Evolutionary conservation across 2,888 invertebrate species (phyloP), one percentile per base, ranked within the genome.

Genomic region (Tetranychus truncatus): DNA sequence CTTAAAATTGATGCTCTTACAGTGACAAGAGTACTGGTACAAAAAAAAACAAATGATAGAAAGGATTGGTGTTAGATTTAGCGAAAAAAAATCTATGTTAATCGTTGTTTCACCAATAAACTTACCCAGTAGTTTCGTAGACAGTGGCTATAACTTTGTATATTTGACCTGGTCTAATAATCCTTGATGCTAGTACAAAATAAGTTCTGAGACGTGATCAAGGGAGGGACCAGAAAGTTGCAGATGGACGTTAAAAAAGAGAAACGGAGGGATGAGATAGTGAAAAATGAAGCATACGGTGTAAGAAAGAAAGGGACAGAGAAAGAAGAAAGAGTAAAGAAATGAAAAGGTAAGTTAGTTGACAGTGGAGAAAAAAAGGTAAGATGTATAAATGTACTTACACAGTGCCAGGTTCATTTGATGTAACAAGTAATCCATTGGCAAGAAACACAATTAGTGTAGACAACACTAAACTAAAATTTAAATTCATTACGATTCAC

Each of bases 161-260:
- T 75, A 95, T 88, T 81, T 94, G 91, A 0, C 91, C 92, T 0
- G 96, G 95, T 6, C 95, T 87, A 15, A 96, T 90, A 87, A 91
- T 89, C 79, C 88, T 88, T 5, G 95, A 93, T 0, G 95, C 92
- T 45, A 95, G 90, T 78, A 96, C 88, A 81, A 96, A 92, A 83
- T 95, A 95, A 9, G 72, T 24, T 45, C 72, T 72, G 45, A 71
- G 66, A 66, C 6, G 20, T 20, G 7, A 66, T 20, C 20, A 66
- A 66, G 66, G 20, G 66, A 66, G 20, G 20, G 34, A 34, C 34
- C 34, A 34, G 20, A 66, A 66, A 66, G 18, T 20, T 18, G 11
- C 66, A 18, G 20, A 20, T 71, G 71, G 24, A 71, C 20, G 18
- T 71, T 71, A 21, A 21, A 71, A 45, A 46, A 11, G 72, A 44